Percentiles rank a stretch among this genome's conserved stretches.
Conservation (phyloP, 2,888 invertebrate species). For the Onthophagus sagittarius region DNA sequence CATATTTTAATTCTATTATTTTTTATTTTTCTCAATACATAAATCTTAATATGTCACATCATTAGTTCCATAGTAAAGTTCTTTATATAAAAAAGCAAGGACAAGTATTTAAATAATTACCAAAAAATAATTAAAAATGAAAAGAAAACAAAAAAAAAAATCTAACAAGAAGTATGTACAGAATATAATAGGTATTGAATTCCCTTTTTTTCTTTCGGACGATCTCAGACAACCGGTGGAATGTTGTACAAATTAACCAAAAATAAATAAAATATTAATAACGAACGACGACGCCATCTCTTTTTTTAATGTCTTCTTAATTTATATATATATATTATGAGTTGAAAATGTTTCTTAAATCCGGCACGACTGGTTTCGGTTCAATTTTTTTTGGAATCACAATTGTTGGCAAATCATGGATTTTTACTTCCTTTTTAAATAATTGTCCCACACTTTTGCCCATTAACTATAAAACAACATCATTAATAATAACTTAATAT, state of each 20-base stretch:
- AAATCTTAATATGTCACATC: slow-evolving; percentile 3
- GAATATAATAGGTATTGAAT: slow-evolving; percentile 27
- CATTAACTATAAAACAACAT: slow-evolving; percentile 59
- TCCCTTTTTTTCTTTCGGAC: no score
- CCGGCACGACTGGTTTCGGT: slow-evolving; percentile 40
- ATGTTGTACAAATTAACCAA: no score
- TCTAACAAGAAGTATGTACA: slow-evolving; percentile 28
- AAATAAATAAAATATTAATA: no score
- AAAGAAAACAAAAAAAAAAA: slow-evolving; percentile 20
- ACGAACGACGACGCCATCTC: no score
- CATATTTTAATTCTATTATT: slow-evolving; percentile 2
- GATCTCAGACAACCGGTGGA: no score
- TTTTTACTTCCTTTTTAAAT: slow-evolving; percentile 83
- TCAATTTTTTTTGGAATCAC: slow-evolving; percentile 46
- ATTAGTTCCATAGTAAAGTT: not conserved
- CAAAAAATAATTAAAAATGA: slow-evolving; percentile 8
- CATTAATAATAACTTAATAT: not conserved
- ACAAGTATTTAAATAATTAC: slow-evolving; percentile 23
- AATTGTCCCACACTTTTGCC: slow-evolving; percentile 82
- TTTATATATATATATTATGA: slow-evolving; percentile 29
- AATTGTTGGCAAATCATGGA: slow-evolving; percentile 77
- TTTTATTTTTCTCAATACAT: not conserved
- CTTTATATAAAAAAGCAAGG: slow-evolving; percentile 18
- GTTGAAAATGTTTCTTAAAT: slow-evolving; percentile 44
- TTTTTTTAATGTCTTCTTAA: no score